Evolutionary conservation across 1,140 invertebrate genomes (phyloP).

Genomic region (Bradynema listronoti): DNA sequence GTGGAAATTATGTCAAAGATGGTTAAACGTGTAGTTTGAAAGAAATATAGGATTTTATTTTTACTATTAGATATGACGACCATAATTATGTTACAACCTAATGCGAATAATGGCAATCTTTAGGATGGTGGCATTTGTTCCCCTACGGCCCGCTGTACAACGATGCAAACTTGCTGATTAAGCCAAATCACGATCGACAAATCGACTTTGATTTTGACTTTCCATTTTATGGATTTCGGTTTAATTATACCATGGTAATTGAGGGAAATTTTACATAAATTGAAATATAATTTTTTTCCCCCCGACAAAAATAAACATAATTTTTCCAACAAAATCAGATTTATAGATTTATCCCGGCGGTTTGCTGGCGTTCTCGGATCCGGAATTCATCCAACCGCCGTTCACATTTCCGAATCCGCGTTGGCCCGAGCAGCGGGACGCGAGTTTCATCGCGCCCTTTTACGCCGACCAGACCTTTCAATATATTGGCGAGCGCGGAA

Average conservation of each 20-base stretch:
- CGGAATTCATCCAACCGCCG: slow-evolving; percentile 67
- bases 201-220: slow-evolving; percentile 67
- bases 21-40: no score
- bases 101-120: no score
- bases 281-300: not conserved
- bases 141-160: slow-evolving; percentile 31
- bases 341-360: slow-evolving; percentile 34
- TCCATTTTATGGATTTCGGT: slow-evolving; percentile 84
- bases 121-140: slow-evolving; percentile 37
- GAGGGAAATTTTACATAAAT: not conserved
- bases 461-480: slow-evolving; percentile 67
- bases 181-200: slow-evolving; percentile 53
- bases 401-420: slow-evolving; percentile 77
- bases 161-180: slow-evolving; percentile 30
- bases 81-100: no score
- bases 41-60: no score
- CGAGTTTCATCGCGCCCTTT: slow-evolving; percentile 84
- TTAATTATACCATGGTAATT: slow-evolving; percentile 81
- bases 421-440: slow-evolving; percentile 77
- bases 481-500: slow-evolving; percentile 40
- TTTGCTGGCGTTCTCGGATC: slow-evolving; percentile 39
- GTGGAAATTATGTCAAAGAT: no score
- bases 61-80: no score
- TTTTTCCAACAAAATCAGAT: not conserved
- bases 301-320: not conserved